Conservation (phyloP, 2,888 invertebrate genomes). For the Marasmarcha lunaedactyla region DNA sequence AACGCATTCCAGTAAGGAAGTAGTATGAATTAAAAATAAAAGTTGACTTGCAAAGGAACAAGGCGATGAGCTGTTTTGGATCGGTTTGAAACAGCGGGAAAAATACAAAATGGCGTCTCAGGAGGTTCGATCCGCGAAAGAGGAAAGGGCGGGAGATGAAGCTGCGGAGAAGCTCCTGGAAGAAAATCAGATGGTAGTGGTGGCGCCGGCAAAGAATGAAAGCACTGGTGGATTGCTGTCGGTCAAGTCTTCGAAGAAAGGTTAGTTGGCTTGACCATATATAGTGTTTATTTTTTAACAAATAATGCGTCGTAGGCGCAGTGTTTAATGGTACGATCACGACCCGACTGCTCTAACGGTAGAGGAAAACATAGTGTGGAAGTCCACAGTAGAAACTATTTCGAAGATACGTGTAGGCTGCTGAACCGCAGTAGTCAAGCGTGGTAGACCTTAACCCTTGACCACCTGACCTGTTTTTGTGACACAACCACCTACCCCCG, state of each 20-base stretch:
- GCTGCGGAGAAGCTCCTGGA: constrained; percentile 46
- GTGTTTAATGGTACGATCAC: too few species aligned
- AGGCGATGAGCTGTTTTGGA: not conserved
- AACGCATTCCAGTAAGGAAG: constrained; percentile 17
- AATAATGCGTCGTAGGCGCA: not conserved
- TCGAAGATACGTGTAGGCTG: too few species aligned
- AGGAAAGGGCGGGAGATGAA: constrained; percentile 34
- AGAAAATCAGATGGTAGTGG: constrained; percentile 27
- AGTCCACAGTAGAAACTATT: too few species aligned
- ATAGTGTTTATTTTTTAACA: not conserved
- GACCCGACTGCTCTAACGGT: too few species aligned
- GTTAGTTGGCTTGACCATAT: constrained; percentile 24
- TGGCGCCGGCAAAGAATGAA: constrained; percentile 19
- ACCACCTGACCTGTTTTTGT: too few species aligned
- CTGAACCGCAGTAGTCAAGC: too few species aligned
- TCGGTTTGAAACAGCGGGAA: constrained; percentile 8
- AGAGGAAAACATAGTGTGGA: too few species aligned
- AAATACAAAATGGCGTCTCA: constrained; percentile 37
- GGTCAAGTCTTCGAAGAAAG: constrained; percentile 54
- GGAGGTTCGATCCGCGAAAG: constrained; percentile 27
- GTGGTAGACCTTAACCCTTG: too few species aligned
- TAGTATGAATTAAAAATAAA: constrained; percentile 2
- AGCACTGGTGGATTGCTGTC: constrained; percentile 31
- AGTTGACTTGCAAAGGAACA: not conserved
- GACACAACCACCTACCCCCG: too few species aligned